phyloP scores from a whole-genome alignment of 2,113 vertebrate species.

The Sinocyclocheilus anshuiensis region DNA sequence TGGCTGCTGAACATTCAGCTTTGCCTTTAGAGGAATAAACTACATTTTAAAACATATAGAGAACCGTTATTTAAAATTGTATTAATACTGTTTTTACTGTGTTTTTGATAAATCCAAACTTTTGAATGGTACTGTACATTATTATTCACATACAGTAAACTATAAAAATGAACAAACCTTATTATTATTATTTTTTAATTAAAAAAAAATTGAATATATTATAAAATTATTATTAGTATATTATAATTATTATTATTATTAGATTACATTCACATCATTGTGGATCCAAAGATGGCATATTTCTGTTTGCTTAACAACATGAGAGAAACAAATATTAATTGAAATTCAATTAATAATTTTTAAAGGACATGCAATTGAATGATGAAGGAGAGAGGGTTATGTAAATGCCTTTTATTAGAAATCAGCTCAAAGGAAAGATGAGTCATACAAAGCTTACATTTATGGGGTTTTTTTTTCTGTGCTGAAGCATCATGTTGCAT shows the following conservation, averaged over 20 bases:
- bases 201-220: no score
- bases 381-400: conserved; percentile 34
- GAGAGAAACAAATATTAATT: background rate
- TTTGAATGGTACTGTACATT: no score
- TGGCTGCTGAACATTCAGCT: background rate
- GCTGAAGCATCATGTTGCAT: background rate
- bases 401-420: conserved; percentile 52
- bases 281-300: background rate
- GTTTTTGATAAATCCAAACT: background rate
- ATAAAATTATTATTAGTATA: no score
- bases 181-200: no score
- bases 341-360: conserved; percentile 17
- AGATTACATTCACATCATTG: no score
- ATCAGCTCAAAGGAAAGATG: conserved; percentile 43
- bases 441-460: conserved; percentile 46
- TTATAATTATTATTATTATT: no score
- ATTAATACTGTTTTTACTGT: background rate
- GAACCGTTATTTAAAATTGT: background rate
- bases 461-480: conserved; percentile 6
- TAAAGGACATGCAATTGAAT: conserved; percentile 3
- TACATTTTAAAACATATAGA: background rate
- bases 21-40: background rate
- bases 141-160: no score
- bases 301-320: background rate
- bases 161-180: no score